These are phyloP conservation scores for Sterna hirundo DNA, from an alignment of 2,113 vertebrate genomes.

Conservation along the genomic window DNA sequence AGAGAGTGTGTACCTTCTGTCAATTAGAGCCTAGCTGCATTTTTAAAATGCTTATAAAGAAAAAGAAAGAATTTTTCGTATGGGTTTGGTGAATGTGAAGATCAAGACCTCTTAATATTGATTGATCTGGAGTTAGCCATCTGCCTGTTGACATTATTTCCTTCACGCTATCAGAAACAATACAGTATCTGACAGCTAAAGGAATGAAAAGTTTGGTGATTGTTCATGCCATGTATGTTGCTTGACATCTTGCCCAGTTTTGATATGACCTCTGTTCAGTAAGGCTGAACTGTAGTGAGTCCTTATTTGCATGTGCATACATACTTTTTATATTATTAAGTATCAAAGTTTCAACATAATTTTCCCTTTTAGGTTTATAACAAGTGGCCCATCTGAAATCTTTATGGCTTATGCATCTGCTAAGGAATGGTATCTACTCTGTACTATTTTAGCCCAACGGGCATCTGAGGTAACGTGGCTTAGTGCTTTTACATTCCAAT, in stretches of 20 bases:
- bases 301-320: not conserved
- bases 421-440: not conserved
- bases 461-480: not conserved
- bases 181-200: not conserved
- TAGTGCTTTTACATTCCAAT: not conserved
- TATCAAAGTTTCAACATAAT: not conserved
- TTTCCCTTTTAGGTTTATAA: not conserved
- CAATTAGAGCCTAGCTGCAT: not conserved
- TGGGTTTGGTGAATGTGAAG: not conserved
- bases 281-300: not conserved
- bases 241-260: not conserved
- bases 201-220: not conserved
- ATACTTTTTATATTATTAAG: not conserved
- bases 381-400: not conserved
- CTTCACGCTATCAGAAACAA: not conserved
- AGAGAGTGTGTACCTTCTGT: not conserved
- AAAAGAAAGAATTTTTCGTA: not conserved
- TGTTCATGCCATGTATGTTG: not conserved
- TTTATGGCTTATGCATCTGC: not conserved
- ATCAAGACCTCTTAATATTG: not conserved
- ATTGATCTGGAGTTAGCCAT: not conserved
- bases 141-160: not conserved
- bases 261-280: not conserved
- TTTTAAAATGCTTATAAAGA: not conserved
- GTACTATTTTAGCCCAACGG: not conserved